Base-by-base conservation (phyloP, 2,797 vertebrate genomes). In the Helarctos malayanus region DNA sequence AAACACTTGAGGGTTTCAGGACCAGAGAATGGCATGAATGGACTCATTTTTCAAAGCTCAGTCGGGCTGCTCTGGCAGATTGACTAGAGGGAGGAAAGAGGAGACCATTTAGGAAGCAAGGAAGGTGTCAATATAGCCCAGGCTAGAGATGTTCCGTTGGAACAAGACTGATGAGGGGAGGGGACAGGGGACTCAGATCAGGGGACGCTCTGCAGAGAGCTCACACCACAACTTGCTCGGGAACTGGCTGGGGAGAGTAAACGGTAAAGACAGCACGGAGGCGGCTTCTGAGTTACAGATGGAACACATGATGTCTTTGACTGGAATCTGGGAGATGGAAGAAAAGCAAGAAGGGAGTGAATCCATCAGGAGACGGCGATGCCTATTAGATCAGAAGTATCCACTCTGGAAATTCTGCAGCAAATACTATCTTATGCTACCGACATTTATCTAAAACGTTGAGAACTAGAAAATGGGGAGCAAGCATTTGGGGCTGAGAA, bases 1-100 rank as follows among this genome's bases (percentile, higher is more conserved):
- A 92, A 86, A 47, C 47, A 23, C 19, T 52, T 49, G 71, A 69
- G n/a, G n/a, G 59, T 94, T 92, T 94, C 80, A 61, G 83, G 86
- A 87, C 14, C 7, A 29, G 61, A 45, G 9, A 90, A 71, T 68
- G 27, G 69, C 21, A 63, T 49, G 10, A 52, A 91, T 38, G 15
- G 23, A 75, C 89, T 85, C 18, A 21, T 49, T 87, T 78, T 38
- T 59, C 63, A 47, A 59, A 76, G 73, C 56, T 89, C 23, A 57
- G 14, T 49, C 41, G 8, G 71, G 45, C 47, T 49, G 5, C 23
- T 7, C 11, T 11, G 29, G 7, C 2, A 18, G 85, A 41, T 1
- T 89, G 81, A 87, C 15, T 3, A 57, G 1, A 52, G 49, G 1
- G 16, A 59, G 7, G 1, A 15, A 78, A 91, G 7, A 18, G 25